phyloP scores from a whole-genome alignment of 2,888 invertebrate genomes.

The Brassicogethes aeneus region DNA sequence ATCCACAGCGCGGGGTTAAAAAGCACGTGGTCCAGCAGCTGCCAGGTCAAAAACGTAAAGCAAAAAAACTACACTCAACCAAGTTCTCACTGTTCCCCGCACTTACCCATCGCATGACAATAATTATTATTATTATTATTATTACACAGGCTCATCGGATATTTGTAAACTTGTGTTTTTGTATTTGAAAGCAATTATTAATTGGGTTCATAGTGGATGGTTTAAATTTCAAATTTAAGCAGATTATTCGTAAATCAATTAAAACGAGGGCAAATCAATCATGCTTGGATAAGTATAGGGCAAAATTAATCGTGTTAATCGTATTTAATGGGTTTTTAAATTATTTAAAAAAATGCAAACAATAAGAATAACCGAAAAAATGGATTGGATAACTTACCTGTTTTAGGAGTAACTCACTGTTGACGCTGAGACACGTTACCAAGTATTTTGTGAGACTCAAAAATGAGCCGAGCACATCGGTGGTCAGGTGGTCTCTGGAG shows the following conservation, averaged over 20 bases:
- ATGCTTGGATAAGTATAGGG: constrained; percentile 41
- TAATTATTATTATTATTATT: too few species aligned
- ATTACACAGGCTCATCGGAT: too few species aligned
- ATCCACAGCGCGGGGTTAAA: constrained; percentile 99
- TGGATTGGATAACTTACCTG: constrained; percentile 80
- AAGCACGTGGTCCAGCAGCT: constrained; percentile 97
- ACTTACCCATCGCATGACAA: constrained; percentile 41
- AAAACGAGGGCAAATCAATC: constrained; percentile 13
- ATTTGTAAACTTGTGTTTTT: too few species aligned
- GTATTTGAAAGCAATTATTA: too few species aligned
- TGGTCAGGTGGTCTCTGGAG: constrained; percentile 85
- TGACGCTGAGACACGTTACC: constrained; percentile 86
- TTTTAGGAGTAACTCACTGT: constrained; percentile 83
- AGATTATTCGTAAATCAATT: not conserved
- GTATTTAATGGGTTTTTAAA: not conserved
- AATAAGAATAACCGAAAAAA: constrained; percentile 1
- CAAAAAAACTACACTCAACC: constrained; percentile 79
- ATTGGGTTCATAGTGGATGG: too few species aligned
- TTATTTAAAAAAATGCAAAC: not conserved
- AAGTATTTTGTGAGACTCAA: constrained; percentile 86
- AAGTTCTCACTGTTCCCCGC: constrained; percentile 46
- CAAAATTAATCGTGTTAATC: not conserved
- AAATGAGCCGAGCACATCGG: constrained; percentile 88
- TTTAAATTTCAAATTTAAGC: too few species aligned
- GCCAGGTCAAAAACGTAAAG: constrained; percentile 85